Evolutionary conservation across 2,888 invertebrate species (phyloP), one percentile per base, ranked within the genome.

Genomic region (Sturmia bella): DNA sequence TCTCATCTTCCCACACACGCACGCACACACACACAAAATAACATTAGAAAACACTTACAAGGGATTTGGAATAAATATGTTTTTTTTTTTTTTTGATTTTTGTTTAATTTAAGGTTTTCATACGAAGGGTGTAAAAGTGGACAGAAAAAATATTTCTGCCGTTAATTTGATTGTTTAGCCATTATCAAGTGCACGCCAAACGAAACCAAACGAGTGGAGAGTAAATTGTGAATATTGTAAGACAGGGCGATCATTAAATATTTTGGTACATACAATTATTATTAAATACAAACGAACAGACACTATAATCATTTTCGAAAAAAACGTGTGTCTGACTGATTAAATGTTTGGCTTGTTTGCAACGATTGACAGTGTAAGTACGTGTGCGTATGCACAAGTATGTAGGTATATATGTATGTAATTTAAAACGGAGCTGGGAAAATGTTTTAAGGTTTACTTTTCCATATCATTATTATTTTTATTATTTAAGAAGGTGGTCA

Each of bases 141-240:
- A 66, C 52, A 81, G 52, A 73, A 54, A 81, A 64, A 77, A 82
- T 78, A 80, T 76, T 74, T 75, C 48, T 66, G 78, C 57, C 74
- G 74, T 74, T 82, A 78, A 82, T 82, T 82, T 82, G 82, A 78
- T 82, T 82, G 78, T 82, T 82, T 82, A 61, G 82, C 70, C 39
- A 66, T 74, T 69, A 70, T 78, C 63, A 74, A 79, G 78, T 79
- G 57, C 27, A 48, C 48, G 48, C 48, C 57, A 37, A 15, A 59
- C 41, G n/a, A 2, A 15, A 13, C 15, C 43, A 24, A 41, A 66
- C 56, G 75, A 57, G 39, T 54, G 73, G 64, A 56, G 59, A 39
- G 61, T 52, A 37, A 61, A 52, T 48, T 19, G 27, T 56, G 32
- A 48, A 2, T 9, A 32, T 9, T 17, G 68, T 56, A 13, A 32